Evolutionary conservation across 2,797 vertebrate genomes (phyloP), one percentile per base, ranked within the genome.

Genomic region (Acanthopagrus latus): DNA sequence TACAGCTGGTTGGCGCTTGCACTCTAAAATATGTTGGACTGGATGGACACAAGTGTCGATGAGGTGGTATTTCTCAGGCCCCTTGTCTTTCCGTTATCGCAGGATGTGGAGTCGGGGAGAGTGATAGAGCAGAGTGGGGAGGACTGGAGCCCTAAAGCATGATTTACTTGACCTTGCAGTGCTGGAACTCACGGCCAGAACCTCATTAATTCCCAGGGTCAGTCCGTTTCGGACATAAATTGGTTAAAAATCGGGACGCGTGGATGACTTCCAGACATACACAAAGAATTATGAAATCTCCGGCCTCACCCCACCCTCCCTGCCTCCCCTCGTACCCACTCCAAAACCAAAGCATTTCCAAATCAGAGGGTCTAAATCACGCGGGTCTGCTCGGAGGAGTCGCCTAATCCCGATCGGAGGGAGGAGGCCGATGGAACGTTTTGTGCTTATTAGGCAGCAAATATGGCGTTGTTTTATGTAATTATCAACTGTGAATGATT

Each of bases 151-250:
- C 94, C 94, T 95, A 96, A 95, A 94, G 94, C 94, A 96, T 98
- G 97, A 98, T 98, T 99, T 98, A 98, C 96, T 97, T 98, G 97
- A 98, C 97, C 97, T 95, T 90, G 94, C 93, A 92, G 95, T 80
- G 95, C 95, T 95, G 95, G 96, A 97, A 96, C 96, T 96, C 94
- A 94, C 95, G 95, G 96, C 93, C 62, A 95, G 96, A 98, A 93
- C 96, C 97, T 98, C 97, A 98, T 99, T 99, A 98, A 99, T 99
- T 99, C 96, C 96, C 94, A 90, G 83, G 97, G 97, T 99, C 98
- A 97, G 95, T 95, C 94, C 94, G 94, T 95, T 95, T 96, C 93
- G 95, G 97, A 97, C 97, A 96, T 98, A 97, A 98, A 98, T 98
- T 97, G 97, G 96, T 98, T 96, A 94, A 96, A 96, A 97, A 97